Evolutionary conservation across 1,140 invertebrate species (phyloP), one percentile per base, ranked within the genome.

Genomic region (Drosophila nigrodunni): DNA sequence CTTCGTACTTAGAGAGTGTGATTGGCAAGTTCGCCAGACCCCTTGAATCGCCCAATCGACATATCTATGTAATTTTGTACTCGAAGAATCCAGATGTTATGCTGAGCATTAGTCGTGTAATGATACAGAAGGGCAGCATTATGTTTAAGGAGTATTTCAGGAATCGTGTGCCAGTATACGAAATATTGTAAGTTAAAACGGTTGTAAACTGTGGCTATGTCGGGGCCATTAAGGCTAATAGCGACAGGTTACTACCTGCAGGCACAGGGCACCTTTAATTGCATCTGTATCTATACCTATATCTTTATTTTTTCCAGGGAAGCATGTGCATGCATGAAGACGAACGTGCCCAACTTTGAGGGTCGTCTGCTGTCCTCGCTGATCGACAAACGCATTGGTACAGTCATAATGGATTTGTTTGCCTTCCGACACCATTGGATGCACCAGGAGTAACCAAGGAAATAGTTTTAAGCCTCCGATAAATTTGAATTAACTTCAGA

Each of bases 341-440:
- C 91, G 1, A 74, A 41, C 58, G 35, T 67, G 4, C 82, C 89
- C 0, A 58, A 55, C 5, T 83, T 86, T 49, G 55, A 60, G 18
- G 76, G 82, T 9, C 86, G 77, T 10, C n/a, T 81, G 10, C 57
- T 70, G 11, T 77, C 74, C 1, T 68, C 70, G 0, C 62, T 90
- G 0, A 77, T 91, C 13, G 86, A 91, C 30, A 81, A 83, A 54
- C 59, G 74, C 7, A 67, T 90, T 39, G 90, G 90, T 18, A 79
- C 87, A 30, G 50, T 91, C 50, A 85, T 91, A 10, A 85, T 91
- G 80, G 80, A 91, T 52, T 34, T 91, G 11, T 91, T 91, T 64
- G 89, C 90, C 0, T 87, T 81, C 61, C 90, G 90, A 21, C 78
- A 90, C 46, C 71, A 78, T 73, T 91, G 82, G 86, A 74, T 91